Base-by-base conservation (phyloP, 2,888 invertebrate species). In the Parnassius glacialis region DNA sequence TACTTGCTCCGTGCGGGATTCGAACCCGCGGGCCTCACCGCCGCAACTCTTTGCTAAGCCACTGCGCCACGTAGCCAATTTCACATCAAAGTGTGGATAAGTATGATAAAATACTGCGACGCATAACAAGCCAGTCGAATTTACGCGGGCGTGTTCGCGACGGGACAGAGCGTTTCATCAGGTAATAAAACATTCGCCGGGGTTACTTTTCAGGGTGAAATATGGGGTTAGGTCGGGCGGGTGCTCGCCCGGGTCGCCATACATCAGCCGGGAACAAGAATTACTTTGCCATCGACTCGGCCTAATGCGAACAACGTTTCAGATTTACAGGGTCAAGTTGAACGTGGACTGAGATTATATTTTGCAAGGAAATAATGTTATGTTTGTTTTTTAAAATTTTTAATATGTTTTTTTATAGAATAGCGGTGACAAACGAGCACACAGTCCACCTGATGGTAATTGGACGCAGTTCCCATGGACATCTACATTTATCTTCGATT, bases 151-250 rank as follows among this genome's bases (percentile, higher is more conserved):
- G 67, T 71, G 68, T 70, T 71, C 71, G 67, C 64, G 69, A 70
- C 74, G 74, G 74, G 77, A 79, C 79, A 79, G 75, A 72, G 77
- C 75, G 80, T 84, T 86, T 87, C 85, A 84, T 82, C 84, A 82
- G 84, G 83, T 83, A 79, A 84, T 87, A 87, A 85, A 87, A 81
- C 84, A 85, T 79, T 80, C 76, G 74, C 73, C 70, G 76, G 77
- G 81, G 81, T 81, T 81, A 80, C 78, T 79, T 76, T 76, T 74
- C 79, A 68, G 74, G 68, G 76, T 84, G 85, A 86, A 72, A 76
- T 81, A 85, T 82, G 81, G 81, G 76, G 75, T 75, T 72, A 79
- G 84, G 84, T 81, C 81, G 83, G 76, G 70, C 65, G 71, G 71
- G 70, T 10, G 71, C 72, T 69, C 69, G 72, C 68, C 72, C 73